Percentiles rank a stretch among this genome's conserved stretches.
Conservation (phyloP, 2,797 vertebrate genomes). For the Schizothorax lantsangensis region DNA sequence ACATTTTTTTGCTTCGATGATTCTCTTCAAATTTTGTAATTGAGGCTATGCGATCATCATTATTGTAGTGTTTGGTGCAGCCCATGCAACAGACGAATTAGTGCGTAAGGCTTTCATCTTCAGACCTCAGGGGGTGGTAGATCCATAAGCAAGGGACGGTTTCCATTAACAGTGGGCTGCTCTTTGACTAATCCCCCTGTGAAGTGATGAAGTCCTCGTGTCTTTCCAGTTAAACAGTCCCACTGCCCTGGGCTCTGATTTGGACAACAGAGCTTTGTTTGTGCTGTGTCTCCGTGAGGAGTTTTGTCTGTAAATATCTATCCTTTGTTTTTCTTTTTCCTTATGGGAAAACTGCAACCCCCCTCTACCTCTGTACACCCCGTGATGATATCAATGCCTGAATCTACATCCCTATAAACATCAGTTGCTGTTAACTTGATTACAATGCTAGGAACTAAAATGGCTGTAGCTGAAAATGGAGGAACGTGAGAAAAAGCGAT, state of each 20-base stretch:
- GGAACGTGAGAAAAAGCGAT: background rate
- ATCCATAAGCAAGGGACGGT: slow-evolving; percentile 64
- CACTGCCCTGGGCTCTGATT: slow-evolving; percentile 60
- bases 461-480: background rate
- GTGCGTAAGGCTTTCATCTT: slow-evolving; percentile 10
- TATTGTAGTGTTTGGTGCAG: background rate
- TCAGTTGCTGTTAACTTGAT: background rate
- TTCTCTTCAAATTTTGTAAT: background rate
- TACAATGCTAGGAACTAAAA: background rate
- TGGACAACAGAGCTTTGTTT: slow-evolving; percentile 70
- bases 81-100: background rate
- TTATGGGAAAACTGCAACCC: slow-evolving; percentile 29
- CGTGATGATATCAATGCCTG: slow-evolving; percentile 66
- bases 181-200: slow-evolving; percentile 58
- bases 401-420: slow-evolving; percentile 18
- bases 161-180: slow-evolving; percentile 56
- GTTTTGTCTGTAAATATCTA: slow-evolving; percentile 61
- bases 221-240: slow-evolving; percentile 62
- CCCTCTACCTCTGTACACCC: slow-evolving; percentile 1
- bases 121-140: slow-evolving; percentile 57
- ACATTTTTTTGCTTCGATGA: background rate
- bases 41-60: background rate
- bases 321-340: slow-evolving; percentile 59
- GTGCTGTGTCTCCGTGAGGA: slow-evolving; percentile 56
- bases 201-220: slow-evolving; percentile 71